Conservation (phyloP, 1,140 invertebrate species). For the Heterodera carotae region DNA sequence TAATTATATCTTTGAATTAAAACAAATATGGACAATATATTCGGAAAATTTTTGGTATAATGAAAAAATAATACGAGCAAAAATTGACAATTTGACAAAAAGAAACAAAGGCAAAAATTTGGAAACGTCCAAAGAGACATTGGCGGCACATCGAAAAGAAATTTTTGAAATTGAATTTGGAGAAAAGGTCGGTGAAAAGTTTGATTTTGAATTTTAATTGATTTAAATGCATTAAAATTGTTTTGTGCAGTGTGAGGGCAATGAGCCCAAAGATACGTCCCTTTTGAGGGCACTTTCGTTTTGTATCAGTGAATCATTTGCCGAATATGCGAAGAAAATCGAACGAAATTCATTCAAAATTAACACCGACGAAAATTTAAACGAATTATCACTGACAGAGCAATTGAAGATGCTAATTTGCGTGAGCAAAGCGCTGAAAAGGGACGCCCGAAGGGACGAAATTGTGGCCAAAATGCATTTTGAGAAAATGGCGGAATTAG, state of each 20-base stretch:
- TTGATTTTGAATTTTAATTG: not conserved
- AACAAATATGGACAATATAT: not conserved
- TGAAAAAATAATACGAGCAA: not conserved
- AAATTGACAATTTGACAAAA: not conserved
- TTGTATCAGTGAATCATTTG: not conserved
- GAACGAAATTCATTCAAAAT: not conserved
- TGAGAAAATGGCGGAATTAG: not conserved
- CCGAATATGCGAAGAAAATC: not conserved
- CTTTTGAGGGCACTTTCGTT: not conserved
- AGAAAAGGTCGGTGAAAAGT: not conserved
- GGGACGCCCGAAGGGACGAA: not conserved
- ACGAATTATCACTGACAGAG: not conserved
- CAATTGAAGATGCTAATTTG: not conserved
- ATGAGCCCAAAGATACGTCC: not conserved
- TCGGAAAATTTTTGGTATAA: not conserved
- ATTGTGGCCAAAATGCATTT: not conserved
- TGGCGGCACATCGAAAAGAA: not conserved
- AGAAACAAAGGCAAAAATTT: not conserved
- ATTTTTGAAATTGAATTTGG: not conserved
- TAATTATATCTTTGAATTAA: not conserved
- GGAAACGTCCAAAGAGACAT: not conserved
- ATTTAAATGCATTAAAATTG: not conserved
- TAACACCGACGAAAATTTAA: not conserved
- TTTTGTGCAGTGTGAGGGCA: not conserved
- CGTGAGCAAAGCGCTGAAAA: not conserved